Evolutionary conservation across 2,888 invertebrate genomes (phyloP).

Genomic region (Pachycephus smyrnensis): DNA sequence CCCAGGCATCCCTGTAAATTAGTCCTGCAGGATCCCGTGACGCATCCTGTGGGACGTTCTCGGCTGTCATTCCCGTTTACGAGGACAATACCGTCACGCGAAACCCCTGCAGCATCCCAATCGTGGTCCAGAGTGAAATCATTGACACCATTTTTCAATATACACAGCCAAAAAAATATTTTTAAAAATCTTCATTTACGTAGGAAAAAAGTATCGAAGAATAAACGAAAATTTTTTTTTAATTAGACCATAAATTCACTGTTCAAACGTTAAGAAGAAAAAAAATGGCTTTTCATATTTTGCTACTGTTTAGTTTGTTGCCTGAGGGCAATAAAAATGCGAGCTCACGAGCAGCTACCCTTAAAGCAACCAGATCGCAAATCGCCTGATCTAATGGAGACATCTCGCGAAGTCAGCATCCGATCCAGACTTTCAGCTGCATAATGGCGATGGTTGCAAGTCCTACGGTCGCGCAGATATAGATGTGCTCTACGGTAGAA

Average conservation of each 20-base stretch:
- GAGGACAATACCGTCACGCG: constrained; percentile 42
- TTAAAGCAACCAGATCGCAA: constrained; percentile 8
- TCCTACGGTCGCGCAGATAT: constrained; percentile 15
- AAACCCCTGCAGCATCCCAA: constrained; percentile 37
- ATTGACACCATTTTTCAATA: too few species aligned
- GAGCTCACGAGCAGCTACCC: neutral
- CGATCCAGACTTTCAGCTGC: constrained; percentile 17
- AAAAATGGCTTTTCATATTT: too few species aligned
- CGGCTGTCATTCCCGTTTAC: constrained; percentile 57
- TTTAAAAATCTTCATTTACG: too few species aligned
- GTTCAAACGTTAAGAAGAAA: neutral
- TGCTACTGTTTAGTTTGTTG: too few species aligned
- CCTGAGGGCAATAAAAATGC: neutral
- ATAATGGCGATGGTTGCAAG: constrained; percentile 27
- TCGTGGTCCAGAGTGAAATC: neutral
- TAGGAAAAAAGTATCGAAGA: too few species aligned
- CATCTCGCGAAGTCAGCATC: constrained; percentile 31
- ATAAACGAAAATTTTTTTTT: too few species aligned
- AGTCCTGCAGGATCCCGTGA: constrained; percentile 56
- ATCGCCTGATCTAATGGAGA: constrained; percentile 24
- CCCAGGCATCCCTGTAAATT: constrained; percentile 53
- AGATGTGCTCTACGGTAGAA: constrained; percentile 21
- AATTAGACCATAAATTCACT: too few species aligned
- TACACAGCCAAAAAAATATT: too few species aligned
- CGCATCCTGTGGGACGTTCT: constrained; percentile 54